phyloP scores from a whole-genome alignment of 1,140 invertebrate species.

The Ostrea edulis region DNA sequence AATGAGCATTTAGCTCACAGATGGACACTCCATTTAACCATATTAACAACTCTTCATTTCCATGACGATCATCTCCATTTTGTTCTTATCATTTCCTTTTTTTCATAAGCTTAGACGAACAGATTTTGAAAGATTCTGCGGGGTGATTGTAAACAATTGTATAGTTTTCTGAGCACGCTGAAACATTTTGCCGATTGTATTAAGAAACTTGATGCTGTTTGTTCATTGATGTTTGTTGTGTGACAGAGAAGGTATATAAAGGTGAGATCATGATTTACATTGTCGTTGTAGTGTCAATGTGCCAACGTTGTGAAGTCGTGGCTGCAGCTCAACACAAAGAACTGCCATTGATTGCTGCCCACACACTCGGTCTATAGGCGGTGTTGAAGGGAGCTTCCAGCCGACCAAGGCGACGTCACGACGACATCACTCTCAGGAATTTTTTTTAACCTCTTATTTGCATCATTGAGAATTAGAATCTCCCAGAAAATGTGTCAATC shows the following conservation, averaged over 20 bases:
- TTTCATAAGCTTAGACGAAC: too few relatives aligned
- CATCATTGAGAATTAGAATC: background rate
- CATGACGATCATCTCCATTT: too few relatives aligned
- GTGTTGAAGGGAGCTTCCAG: background rate
- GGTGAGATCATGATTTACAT: too few relatives aligned
- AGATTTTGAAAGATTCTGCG: background rate
- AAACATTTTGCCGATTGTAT: background rate
- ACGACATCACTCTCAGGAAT: background rate
- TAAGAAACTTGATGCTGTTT: too few relatives aligned
- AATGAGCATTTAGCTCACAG: background rate
- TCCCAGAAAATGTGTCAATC: background rate
- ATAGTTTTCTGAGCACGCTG: background rate
- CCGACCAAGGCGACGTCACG: slow-evolving; percentile 2
- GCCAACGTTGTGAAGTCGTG: background rate
- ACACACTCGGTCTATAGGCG: background rate
- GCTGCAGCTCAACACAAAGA: background rate
- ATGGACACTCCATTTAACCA: background rate
- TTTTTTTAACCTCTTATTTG: background rate
- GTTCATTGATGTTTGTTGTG: too few relatives aligned
- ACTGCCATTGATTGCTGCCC: slow-evolving; percentile 10
- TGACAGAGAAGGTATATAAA: too few relatives aligned
- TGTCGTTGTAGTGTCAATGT: background rate
- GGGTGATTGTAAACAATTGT: background rate
- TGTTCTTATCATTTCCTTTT: too few relatives aligned
- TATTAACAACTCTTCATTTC: too few relatives aligned